These are phyloP conservation scores for Phoebastria nigripes DNA, from an alignment of 2,797 vertebrate genomes.

Conservation along the genomic window DNA sequence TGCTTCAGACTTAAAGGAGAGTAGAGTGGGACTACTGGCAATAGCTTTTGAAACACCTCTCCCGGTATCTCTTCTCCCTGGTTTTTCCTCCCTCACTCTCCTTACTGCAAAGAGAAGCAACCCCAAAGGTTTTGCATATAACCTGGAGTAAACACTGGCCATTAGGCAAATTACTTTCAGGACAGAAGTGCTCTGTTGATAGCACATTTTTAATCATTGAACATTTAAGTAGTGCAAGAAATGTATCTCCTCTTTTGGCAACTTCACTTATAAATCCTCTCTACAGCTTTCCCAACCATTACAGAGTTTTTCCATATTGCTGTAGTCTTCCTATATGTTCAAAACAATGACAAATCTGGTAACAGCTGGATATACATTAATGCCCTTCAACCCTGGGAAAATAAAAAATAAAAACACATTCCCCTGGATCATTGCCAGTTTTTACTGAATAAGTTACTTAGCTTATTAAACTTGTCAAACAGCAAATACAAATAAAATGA, in stretches of 20 bases:
- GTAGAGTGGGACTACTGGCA: neutral
- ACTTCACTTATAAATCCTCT: neutral
- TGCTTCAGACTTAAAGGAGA: neutral
- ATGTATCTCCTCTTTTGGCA: neutral
- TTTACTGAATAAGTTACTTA: constrained; percentile 27
- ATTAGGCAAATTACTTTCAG: neutral
- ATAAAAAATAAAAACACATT: neutral
- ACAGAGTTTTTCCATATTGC: neutral
- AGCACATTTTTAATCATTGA: neutral
- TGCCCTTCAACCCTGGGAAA: neutral
- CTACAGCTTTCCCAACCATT: neutral
- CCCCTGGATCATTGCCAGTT: neutral
- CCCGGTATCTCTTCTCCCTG: neutral
- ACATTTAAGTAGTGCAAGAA: neutral
- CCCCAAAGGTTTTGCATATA: neutral
- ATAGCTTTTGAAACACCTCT: neutral
- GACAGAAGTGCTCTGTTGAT: neutral
- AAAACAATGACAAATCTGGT: neutral
- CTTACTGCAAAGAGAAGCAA: neutral
- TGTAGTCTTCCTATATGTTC: neutral
- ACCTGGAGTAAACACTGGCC: neutral
- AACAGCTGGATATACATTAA: neutral
- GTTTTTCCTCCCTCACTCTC: neutral
- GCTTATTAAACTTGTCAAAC: constrained; percentile 61
- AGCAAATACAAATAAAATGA: constrained; percentile 52